phyloP scores from a whole-genome alignment of 2,888 invertebrate genomes.

The Chrysolina oricalcia region DNA sequence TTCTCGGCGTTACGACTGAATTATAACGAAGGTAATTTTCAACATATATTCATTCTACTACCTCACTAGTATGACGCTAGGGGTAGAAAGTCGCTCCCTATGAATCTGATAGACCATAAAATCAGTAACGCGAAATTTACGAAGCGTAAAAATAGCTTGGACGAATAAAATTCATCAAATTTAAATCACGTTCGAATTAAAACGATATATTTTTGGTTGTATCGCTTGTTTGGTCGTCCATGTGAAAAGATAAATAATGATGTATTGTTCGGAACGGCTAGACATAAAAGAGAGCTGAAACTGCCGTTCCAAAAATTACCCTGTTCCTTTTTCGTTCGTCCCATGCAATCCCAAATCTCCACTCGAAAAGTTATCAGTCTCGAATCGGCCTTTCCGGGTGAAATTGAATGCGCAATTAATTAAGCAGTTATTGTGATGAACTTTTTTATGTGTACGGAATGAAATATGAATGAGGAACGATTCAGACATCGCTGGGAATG shows the following conservation, averaged over 20 bases:
- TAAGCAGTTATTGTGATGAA: constrained; percentile 15
- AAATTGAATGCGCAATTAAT: constrained; percentile 15
- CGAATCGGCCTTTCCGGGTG: constrained; percentile 11
- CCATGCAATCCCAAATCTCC: constrained; percentile 5
- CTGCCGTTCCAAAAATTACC: constrained; percentile 22
- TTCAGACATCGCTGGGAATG: neutral
- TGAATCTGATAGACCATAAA: constrained; percentile 52
- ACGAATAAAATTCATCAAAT: constrained; percentile 62
- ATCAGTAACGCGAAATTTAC: constrained; percentile 47
- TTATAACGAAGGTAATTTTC: no score
- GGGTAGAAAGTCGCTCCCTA: constrained; percentile 31
- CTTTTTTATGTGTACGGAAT: constrained; percentile 1
- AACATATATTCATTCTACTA: no score
- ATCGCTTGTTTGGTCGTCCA: constrained; percentile 60
- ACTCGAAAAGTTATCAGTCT: constrained; percentile 15
- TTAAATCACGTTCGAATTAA: constrained; percentile 64
- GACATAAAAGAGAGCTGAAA: constrained; percentile 43
- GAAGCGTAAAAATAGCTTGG: constrained; percentile 54
- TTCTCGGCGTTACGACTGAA: no score
- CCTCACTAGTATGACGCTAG: neutral
- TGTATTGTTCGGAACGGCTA: constrained; percentile 60
- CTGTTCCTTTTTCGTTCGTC: constrained; percentile 19
- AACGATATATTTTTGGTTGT: constrained; percentile 62
- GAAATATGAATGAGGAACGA: neutral
- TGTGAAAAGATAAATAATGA: constrained; percentile 66